phyloP scores from a whole-genome alignment of 1,140 invertebrate species.

The Saxidomus purpurata region DNA sequence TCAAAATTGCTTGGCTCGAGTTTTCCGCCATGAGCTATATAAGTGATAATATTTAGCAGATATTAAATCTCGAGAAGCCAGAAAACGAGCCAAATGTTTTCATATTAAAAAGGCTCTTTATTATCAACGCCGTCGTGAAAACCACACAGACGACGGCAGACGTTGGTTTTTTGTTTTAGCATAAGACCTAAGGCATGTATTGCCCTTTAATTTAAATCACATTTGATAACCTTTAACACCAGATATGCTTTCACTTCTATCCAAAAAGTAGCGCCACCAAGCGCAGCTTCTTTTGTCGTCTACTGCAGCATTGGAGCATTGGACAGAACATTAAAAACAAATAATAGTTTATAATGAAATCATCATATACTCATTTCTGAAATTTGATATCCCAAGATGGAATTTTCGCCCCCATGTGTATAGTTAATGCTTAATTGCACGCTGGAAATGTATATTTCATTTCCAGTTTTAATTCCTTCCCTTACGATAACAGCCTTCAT shows the following conservation, averaged over 20 bases:
- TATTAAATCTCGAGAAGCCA: not conserved
- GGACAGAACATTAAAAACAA: not conserved
- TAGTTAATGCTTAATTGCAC: not conserved
- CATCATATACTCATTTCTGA: not conserved
- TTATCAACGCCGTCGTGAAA: not conserved
- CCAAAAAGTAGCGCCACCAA: not conserved
- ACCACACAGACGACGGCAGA: slow-evolving; percentile 19
- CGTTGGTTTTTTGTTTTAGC: not conserved
- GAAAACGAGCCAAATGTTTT: slow-evolving; percentile 3
- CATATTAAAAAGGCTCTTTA: slow-evolving; percentile 13
- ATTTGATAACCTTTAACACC: slow-evolving; percentile 35
- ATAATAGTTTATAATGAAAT: not conserved
- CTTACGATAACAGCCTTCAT: not conserved
- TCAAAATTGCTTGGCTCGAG: not conserved
- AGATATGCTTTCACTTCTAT: not conserved
- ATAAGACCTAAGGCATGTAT: not conserved
- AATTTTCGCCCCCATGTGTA: not conserved
- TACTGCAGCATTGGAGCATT: not conserved
- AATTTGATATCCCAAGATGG: not conserved
- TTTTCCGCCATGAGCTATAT: slow-evolving; percentile 1
- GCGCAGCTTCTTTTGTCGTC: not conserved
- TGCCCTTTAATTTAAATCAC: slow-evolving; percentile 6
- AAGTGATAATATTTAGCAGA: slow-evolving; percentile 7
- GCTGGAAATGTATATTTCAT: not conserved
- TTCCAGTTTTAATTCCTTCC: not conserved